Evolutionary conservation across 1,140 invertebrate genomes (phyloP).

Genomic region (Aphis gossypii): DNA sequence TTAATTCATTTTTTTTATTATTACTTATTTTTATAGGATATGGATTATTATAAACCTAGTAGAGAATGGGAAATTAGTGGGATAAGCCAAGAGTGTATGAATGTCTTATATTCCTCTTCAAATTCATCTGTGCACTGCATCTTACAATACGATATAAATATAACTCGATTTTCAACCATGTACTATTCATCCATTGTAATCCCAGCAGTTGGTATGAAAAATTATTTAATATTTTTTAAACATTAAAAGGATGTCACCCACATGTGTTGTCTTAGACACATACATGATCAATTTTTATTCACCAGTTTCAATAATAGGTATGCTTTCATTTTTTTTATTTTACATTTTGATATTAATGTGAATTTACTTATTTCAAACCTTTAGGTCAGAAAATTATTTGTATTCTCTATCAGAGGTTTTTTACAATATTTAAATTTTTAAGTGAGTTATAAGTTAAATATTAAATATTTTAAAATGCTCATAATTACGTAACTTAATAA

Average conservation of each 20-base stretch:
- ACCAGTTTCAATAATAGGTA: too few relatives aligned
- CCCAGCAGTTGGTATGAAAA: slow-evolving; percentile 32
- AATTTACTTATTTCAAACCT: too few relatives aligned
- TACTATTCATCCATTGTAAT: slow-evolving; percentile 44
- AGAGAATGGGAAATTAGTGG: slow-evolving; percentile 12
- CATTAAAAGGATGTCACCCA: neutral
- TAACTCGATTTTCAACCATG: slow-evolving; percentile 28
- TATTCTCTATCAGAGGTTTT: too few relatives aligned
- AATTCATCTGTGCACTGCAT: neutral
- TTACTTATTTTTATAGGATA: neutral
- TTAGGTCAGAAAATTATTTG: too few relatives aligned
- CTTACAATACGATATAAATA: neutral
- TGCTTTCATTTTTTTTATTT: too few relatives aligned
- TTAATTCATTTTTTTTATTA: neutral
- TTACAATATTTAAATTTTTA: too few relatives aligned
- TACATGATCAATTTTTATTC: too few relatives aligned
- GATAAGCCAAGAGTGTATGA: neutral
- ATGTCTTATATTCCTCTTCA: neutral
- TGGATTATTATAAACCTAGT: neutral
- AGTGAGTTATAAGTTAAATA: too few relatives aligned
- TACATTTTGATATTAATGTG: too few relatives aligned
- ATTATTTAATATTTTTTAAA: neutral
- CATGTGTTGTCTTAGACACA: too few relatives aligned
- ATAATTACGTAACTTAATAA: too few relatives aligned
- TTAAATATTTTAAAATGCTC: too few relatives aligned